Evolutionary conservation across 1,140 invertebrate species (phyloP).

Genomic region (Apis florea): DNA sequence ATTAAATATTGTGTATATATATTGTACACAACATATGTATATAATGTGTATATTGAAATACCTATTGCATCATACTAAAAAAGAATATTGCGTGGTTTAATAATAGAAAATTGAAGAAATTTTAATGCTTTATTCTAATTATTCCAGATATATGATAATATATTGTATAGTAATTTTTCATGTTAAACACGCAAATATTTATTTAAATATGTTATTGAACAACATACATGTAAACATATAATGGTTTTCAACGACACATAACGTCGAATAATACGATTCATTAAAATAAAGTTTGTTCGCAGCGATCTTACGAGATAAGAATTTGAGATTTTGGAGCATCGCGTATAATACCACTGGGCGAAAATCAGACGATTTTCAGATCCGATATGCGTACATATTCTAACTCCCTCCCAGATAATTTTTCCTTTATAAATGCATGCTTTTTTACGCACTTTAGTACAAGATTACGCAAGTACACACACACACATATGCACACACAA

Average conservation of each 20-base stretch:
- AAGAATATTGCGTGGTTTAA: not conserved
- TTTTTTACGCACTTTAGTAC: conserved; percentile 6
- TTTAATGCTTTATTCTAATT: not conserved
- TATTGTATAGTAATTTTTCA: not conserved
- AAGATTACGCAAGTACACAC: not conserved
- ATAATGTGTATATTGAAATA: too few relatives aligned
- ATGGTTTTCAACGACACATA: conserved; percentile 10
- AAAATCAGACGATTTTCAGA: conserved; percentile 12
- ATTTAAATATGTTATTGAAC: conserved; percentile 27
- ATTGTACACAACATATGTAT: not conserved
- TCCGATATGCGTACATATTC: not conserved
- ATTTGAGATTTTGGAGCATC: not conserved
- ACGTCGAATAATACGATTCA: conserved; percentile 1
- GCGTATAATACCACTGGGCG: not conserved
- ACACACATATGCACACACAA: not conserved
- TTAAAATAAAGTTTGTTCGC: not conserved
- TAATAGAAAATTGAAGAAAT: not conserved
- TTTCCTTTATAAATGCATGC: not conserved
- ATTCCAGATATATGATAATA: not conserved
- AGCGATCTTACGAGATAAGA: not conserved
- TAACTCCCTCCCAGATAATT: not conserved
- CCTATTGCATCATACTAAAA: not conserved
- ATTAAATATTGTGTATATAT: conserved; percentile 19
- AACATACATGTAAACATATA: conserved; percentile 15
- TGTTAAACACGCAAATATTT: conserved; percentile 29